phyloP scores from a whole-genome alignment of 2,888 invertebrate species.

The Oegoconia quadripuncta region DNA sequence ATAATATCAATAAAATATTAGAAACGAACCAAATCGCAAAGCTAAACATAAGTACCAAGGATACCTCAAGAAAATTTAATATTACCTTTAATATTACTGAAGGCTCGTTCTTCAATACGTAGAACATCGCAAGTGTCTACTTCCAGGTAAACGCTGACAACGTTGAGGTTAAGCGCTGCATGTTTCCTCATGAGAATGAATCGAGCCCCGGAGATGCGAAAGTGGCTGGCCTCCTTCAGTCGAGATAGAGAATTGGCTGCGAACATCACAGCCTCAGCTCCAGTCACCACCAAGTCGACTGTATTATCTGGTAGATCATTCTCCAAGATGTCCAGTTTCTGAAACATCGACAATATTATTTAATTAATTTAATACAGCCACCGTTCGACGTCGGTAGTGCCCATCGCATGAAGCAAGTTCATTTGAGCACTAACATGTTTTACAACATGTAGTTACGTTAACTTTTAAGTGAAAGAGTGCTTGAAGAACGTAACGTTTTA shows the following conservation, averaged over 20 bases:
- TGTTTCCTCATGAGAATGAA: constrained; percentile 76
- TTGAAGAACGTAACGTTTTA: too few species aligned
- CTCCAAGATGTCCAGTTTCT: constrained; percentile 68
- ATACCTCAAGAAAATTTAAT: not conserved
- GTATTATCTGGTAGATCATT: constrained; percentile 79
- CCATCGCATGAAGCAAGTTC: too few species aligned
- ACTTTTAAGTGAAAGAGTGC: too few species aligned
- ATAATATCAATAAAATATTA: not conserved
- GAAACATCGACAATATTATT: too few species aligned
- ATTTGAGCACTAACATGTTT: too few species aligned
- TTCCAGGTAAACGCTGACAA: constrained; percentile 79
- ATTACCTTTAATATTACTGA: constrained; percentile 79
- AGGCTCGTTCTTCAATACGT: constrained; percentile 81
- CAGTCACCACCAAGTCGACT: constrained; percentile 77
- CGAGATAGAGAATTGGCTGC: constrained; percentile 77
- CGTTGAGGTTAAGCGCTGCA: constrained; percentile 80
- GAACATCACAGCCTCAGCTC: constrained; percentile 76
- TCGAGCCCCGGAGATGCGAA: constrained; percentile 74
- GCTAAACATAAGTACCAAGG: too few species aligned
- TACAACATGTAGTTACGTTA: too few species aligned
- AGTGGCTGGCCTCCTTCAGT: constrained; percentile 73
- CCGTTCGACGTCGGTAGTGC: too few species aligned
- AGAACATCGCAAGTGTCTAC: constrained; percentile 80
- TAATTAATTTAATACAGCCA: too few species aligned
- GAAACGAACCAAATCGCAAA: not conserved